phyloP scores from a whole-genome alignment of 1,140 invertebrate species.

The Drosophila aff. region DNA sequence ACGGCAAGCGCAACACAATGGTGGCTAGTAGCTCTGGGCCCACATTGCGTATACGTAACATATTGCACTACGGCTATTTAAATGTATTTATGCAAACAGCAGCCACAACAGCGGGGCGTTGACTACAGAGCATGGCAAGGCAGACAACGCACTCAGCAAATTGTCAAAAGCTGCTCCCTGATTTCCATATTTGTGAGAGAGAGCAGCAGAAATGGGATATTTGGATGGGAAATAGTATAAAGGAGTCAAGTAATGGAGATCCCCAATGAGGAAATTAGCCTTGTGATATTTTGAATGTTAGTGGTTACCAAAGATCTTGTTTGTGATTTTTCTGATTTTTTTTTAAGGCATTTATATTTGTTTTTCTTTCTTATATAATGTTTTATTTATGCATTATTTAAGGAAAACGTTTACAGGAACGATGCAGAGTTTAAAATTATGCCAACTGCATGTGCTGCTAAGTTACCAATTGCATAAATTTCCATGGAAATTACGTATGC shows the following conservation, averaged over 20 bases:
- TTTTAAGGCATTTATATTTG: neutral
- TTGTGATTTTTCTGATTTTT: neutral
- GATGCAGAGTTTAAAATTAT: neutral
- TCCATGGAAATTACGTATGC: neutral
- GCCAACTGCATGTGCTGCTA: slow-evolving; percentile 4
- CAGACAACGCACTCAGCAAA: slow-evolving; percentile 66
- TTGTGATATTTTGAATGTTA: neutral
- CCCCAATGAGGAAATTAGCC: neutral
- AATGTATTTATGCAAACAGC: slow-evolving; percentile 79
- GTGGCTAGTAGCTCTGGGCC: slow-evolving; percentile 34
- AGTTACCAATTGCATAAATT: slow-evolving; percentile 1
- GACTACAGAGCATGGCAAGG: slow-evolving; percentile 26
- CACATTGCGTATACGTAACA: slow-evolving; percentile 77
- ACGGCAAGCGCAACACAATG: slow-evolving; percentile 11
- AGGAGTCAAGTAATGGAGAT: neutral
- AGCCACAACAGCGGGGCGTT: slow-evolving; percentile 38
- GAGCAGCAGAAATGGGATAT: neutral
- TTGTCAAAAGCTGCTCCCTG: slow-evolving; percentile 78
- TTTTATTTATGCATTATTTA: neutral
- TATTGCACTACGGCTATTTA: slow-evolving; percentile 75
- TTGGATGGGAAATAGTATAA: too few relatives aligned
- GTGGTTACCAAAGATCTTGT: too few relatives aligned
- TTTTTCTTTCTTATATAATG: neutral
- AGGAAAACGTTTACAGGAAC: neutral
- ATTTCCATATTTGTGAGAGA: slow-evolving; percentile 15